phyloP scores from a whole-genome alignment of 1,140 invertebrate species.

The Bombyx mori region DNA sequence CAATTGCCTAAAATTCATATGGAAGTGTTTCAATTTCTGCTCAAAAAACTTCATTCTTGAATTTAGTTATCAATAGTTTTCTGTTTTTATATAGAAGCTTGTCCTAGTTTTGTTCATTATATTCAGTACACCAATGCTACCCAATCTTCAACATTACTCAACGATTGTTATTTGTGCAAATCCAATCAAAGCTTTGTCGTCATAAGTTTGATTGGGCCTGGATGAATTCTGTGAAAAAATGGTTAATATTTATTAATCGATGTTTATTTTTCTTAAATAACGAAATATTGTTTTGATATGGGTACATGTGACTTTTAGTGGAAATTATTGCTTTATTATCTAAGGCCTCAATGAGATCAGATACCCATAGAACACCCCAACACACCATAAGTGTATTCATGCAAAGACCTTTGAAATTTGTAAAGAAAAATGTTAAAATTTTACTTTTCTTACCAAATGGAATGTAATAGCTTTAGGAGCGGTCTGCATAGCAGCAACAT shows the following conservation, averaged over 20 bases:
- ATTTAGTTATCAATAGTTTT: neutral
- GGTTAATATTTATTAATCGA: neutral
- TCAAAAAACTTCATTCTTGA: neutral
- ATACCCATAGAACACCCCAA: neutral
- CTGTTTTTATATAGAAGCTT: neutral
- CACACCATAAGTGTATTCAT: neutral
- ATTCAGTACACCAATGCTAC: neutral
- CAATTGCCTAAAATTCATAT: neutral
- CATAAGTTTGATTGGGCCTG: constrained; percentile 87
- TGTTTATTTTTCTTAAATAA: constrained; percentile 2
- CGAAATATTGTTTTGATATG: too few relatives aligned
- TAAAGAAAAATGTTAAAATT: too few relatives aligned
- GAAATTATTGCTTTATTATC: neutral
- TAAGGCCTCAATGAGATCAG: neutral
- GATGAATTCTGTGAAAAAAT: constrained; percentile 77
- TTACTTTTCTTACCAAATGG: constrained; percentile 80
- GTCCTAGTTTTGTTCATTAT: neutral
- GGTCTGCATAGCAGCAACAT: constrained; percentile 43
- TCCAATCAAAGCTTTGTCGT: constrained; percentile 94
- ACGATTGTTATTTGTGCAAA: constrained; percentile 97
- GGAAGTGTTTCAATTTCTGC: neutral
- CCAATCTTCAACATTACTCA: constrained; percentile 70
- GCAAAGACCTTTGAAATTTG: too few relatives aligned
- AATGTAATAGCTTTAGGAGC: constrained; percentile 86
- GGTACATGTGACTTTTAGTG: neutral